Evolutionary conservation across 1,140 invertebrate genomes (phyloP), one percentile per base, ranked within the genome.

Genomic region (Pentalonia nigronervosa): DNA sequence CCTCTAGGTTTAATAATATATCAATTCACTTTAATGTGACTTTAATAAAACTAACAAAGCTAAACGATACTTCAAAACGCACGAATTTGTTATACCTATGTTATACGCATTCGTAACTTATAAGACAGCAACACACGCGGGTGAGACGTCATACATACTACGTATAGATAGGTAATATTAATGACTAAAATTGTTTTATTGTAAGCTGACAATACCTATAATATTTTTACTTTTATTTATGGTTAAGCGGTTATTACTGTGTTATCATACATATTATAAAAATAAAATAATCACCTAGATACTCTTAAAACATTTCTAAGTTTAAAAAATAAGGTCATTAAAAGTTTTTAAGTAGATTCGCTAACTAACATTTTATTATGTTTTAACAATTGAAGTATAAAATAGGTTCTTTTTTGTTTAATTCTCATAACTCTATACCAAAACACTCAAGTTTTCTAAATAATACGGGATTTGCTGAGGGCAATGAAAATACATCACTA

Each of bases 401-500:
- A 50, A 88, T 34, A 30, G 84, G 45, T 47, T 47, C 25, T n/a
- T 87, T 87, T 20, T 14, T 87, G 9, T 53, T 53, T 53, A 50
- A 21, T 89, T 50, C 36, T 89, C 6, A 36, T 7, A 25, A 67
- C 53, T 67, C 25, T 76, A 67, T 67, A 91, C 36, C 36, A 45
- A 90, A 90, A 17, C 21, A 90, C 53, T 41, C 30, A 17, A 25
- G 25, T 60, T 91, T 91, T 50, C 50, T 50, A 83, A 50, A 36
- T 8, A 47, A 81, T 91, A 81, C 9, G 20, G 30, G 7, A 67
- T 67, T 90, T 45, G 34, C 25, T n/a, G 36, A 47, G 20, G 67
- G n/a, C n/a, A 83, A 83, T 30, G 76, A 84, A 92, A 53, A 25
- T 48, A 92, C 21, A 84, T 76, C n/a, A 76, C 56, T 34, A 48